Evolutionary conservation across 2,113 vertebrate species (phyloP).

Genomic region (Columba livia): DNA sequence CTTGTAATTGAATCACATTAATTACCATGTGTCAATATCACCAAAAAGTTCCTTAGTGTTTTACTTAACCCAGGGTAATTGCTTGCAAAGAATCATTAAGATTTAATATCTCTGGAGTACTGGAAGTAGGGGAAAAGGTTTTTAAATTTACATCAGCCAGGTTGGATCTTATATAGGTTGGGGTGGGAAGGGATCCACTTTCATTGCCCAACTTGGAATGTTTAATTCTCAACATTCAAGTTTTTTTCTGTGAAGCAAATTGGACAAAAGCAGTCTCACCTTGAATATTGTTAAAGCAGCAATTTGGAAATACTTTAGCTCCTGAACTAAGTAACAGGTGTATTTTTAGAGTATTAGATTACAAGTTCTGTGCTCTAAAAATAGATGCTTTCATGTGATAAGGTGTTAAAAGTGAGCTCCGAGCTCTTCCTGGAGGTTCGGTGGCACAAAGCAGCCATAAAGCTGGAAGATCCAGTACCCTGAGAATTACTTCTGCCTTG

Average conservation of each 20-base stretch:
- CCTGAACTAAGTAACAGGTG: neutral
- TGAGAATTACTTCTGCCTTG: conserved; percentile 28
- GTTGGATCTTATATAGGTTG: neutral
- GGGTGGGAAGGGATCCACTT: neutral
- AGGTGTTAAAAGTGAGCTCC: neutral
- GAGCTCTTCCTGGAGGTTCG: neutral
- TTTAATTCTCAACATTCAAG: neutral
- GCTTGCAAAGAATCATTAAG: conserved; percentile 68
- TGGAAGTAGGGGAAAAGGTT: neutral
- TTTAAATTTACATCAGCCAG: neutral
- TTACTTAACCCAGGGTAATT: conserved; percentile 77
- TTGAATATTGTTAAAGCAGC: neutral
- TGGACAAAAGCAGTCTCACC: neutral
- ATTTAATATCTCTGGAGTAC: conserved; percentile 23
- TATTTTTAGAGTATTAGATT: neutral
- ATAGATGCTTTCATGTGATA: neutral
- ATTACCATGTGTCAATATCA: conserved; percentile 67
- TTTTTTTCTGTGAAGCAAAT: neutral
- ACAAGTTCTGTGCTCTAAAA: neutral
- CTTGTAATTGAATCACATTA: conserved; percentile 76
- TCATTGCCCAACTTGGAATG: neutral
- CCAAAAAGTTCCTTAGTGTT: conserved; percentile 71
- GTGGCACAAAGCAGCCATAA: conserved; percentile 36
- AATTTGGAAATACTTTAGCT: neutral
- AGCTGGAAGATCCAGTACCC: conserved; percentile 25